phyloP scores from a whole-genome alignment of 2,797 vertebrate species.

The Argentina silus region DNA sequence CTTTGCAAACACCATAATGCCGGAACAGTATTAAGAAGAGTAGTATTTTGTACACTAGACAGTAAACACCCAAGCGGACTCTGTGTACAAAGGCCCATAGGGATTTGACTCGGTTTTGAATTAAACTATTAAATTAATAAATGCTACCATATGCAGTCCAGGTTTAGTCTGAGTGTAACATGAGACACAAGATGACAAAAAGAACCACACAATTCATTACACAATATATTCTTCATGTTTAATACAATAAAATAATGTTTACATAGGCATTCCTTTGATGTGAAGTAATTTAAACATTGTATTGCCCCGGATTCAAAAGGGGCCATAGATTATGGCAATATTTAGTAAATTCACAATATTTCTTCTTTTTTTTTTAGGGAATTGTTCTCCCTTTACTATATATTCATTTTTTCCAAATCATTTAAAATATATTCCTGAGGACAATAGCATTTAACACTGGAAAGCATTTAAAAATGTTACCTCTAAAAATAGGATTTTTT shows the following conservation, averaged over 20 bases:
- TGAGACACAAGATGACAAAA: conserved; percentile 11
- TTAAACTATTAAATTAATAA: not conserved
- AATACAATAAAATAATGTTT: conserved; percentile 74
- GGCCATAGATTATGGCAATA: conserved; percentile 60
- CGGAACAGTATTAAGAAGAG: not conserved
- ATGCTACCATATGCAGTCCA: not conserved
- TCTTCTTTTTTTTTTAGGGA: conserved; percentile 9
- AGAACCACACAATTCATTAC: conserved; percentile 48
- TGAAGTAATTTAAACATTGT: conserved; percentile 59
- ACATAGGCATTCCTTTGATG: conserved; percentile 71
- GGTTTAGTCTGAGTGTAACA: not conserved
- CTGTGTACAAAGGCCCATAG: no score
- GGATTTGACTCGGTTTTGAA: not conserved
- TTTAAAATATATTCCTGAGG: conserved; percentile 75
- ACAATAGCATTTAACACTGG: conserved; percentile 75
- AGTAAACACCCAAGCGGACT: no score
- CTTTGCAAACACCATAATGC: not conserved
- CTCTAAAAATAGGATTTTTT: conserved; percentile 48
- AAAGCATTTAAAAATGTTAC: conserved; percentile 69
- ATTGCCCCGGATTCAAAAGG: conserved; percentile 60
- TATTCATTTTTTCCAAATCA: conserved; percentile 55
- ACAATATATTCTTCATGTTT: conserved; percentile 68
- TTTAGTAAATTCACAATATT: conserved; percentile 32
- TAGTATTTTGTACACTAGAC: not conserved
- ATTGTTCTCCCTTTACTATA: conserved; percentile 34